Percentiles rank a stretch among this genome's conserved stretches.
Conservation (phyloP, 35 echinoderm and acorn worm genomes). For the Ophiothrix spiculata region DNA sequence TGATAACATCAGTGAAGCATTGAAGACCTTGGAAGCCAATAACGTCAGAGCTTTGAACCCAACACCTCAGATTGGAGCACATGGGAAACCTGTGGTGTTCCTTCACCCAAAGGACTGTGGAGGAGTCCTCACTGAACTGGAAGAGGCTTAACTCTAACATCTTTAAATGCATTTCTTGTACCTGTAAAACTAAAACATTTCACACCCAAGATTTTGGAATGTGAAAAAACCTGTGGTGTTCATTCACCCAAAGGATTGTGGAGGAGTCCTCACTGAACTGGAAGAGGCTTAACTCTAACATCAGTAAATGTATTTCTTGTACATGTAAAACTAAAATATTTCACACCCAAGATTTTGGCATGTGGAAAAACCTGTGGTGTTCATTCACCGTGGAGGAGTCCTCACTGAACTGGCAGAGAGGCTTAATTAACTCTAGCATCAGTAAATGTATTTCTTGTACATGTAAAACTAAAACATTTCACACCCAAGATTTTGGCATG, state of each 20-base stretch:
- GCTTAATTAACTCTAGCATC: no score
- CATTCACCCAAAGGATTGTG: constrained; percentile 91
- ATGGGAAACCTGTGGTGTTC: constrained; percentile 93
- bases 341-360: no score
- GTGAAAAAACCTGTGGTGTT: constrained; percentile 94
- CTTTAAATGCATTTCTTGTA: no score
- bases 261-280: constrained; percentile 81
- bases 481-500: no score
- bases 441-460: no score
- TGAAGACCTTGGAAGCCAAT: constrained; percentile 65
- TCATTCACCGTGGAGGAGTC: constrained; percentile 87
- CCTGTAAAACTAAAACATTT: no score
- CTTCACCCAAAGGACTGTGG: constrained; percentile 94
- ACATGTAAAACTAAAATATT: no score
- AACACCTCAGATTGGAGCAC: constrained; percentile 84
- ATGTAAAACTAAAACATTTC: no score
- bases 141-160: constrained; percentile 64
- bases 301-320: no score
- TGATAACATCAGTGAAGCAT: constrained; percentile 72
- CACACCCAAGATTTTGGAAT: no score
- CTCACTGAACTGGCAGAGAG: constrained; percentile 77
- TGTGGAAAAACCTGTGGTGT: constrained; percentile 59
- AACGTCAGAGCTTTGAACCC: constrained; percentile 49
- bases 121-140: constrained; percentile 83
- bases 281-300: constrained; percentile 71